phyloP scores from a whole-genome alignment of 2,888 invertebrate genomes.

The Conchocele bisecta region DNA sequence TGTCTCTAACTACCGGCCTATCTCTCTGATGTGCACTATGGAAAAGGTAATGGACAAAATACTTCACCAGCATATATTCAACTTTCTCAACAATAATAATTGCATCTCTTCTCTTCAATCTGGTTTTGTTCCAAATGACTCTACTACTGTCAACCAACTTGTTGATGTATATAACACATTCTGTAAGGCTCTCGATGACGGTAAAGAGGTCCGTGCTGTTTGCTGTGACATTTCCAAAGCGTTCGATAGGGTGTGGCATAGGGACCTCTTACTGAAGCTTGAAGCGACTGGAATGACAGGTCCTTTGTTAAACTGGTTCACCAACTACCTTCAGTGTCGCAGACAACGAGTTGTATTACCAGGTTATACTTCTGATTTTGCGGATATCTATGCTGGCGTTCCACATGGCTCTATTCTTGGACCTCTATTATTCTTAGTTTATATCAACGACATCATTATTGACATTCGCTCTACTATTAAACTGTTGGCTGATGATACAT shows the following conservation, averaged over 20 bases:
- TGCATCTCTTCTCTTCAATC: slow-evolving; percentile 17
- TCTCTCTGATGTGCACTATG: slow-evolving; percentile 5
- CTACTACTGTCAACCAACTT: slow-evolving; percentile 32
- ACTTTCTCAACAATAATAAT: not conserved
- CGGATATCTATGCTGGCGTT: slow-evolving; percentile 2
- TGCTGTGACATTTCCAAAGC: slow-evolving; percentile 43
- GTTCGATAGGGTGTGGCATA: slow-evolving; percentile 39
- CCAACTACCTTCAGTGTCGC: not conserved
- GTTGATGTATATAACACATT: slow-evolving; percentile 12
- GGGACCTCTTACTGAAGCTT: slow-evolving; percentile 20
- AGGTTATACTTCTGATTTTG: not conserved
- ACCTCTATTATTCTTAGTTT: slow-evolving; percentile 8
- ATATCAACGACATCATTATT: slow-evolving; percentile 22
- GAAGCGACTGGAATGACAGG: not conserved
- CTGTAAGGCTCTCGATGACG: slow-evolving; percentile 20
- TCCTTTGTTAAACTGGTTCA: not conserved
- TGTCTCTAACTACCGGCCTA: slow-evolving; percentile 24
- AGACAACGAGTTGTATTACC: slow-evolving; percentile 4
- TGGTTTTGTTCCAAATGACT: slow-evolving; percentile 31
- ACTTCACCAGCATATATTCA: slow-evolving; percentile 12
- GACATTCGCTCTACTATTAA: not conserved
- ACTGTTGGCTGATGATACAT: slow-evolving; percentile 25
- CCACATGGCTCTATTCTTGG: slow-evolving; percentile 23
- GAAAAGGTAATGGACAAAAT: slow-evolving; percentile 12
- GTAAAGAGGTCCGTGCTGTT: slow-evolving; percentile 31